These are phyloP conservation scores for Eleginops maclovinus DNA, from an alignment of 2,113 vertebrate genomes.

Conservation along the genomic window DNA sequence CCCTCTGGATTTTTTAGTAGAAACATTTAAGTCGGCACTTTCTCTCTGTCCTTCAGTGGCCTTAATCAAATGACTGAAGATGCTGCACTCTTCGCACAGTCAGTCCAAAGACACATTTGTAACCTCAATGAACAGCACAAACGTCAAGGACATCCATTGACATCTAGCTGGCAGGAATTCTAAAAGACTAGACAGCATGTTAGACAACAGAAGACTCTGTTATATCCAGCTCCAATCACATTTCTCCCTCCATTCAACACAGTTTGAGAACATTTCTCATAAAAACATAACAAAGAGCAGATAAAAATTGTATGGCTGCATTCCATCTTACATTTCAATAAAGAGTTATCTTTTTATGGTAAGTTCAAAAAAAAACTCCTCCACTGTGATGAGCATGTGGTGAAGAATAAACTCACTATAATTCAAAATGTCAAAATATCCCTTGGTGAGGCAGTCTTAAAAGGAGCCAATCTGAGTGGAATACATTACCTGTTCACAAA, in stretches of 20 bases:
- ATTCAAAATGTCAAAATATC: conserved; percentile 21
- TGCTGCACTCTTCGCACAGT: not conserved
- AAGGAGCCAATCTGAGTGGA: conserved; percentile 22
- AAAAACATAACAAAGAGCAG: not conserved
- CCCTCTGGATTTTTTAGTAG: not conserved
- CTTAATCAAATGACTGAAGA: not conserved
- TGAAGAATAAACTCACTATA: conserved; percentile 27
- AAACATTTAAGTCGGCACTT: not conserved
- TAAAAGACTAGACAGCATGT: too few species aligned
- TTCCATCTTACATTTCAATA: not conserved
- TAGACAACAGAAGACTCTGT: not conserved
- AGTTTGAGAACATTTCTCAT: not conserved
- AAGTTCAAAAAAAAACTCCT: not conserved
- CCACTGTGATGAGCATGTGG: conserved; percentile 5
- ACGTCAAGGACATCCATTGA: not conserved
- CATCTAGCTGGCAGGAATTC: not conserved
- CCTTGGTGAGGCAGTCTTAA: not conserved
- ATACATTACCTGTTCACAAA: conserved; percentile 25
- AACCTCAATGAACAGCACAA: not conserved
- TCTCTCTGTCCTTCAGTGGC: not conserved
- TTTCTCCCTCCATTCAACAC: not conserved
- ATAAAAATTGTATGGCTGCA: too few species aligned
- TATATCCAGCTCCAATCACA: not conserved
- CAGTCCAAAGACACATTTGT: not conserved
- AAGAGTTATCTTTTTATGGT: not conserved